These are phyloP conservation scores for Lepus europaeus DNA, from an alignment of 2,113 vertebrate genomes.

Conservation along the genomic window DNA sequence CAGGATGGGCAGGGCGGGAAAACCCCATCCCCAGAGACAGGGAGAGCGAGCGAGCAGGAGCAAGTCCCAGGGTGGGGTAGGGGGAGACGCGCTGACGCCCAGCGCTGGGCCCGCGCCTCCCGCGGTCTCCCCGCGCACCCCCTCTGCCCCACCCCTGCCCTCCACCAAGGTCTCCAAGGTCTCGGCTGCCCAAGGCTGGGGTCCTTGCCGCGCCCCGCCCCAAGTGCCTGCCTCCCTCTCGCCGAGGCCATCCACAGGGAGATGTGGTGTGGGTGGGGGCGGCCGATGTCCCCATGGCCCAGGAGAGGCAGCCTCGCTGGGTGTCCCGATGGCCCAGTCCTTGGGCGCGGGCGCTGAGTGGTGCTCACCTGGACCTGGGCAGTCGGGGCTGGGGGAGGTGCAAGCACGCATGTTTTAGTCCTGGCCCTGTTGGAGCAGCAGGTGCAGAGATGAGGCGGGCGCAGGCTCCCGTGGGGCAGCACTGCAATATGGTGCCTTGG, in stretches of 20 bases:
- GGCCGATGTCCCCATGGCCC: not conserved
- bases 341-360: not conserved
- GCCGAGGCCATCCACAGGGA: not conserved
- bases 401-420: conserved; percentile 22
- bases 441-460: not conserved
- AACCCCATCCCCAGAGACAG: not conserved
- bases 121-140: not conserved
- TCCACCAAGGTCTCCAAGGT: rapidly evolving
- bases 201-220: not conserved
- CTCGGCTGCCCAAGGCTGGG: not conserved
- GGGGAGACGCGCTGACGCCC: not conserved
- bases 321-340: not conserved
- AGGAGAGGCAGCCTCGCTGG: not conserved
- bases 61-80: not conserved
- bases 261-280: not conserved
- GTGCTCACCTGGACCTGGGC: conserved; percentile 71
- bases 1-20: conserved; percentile 29
- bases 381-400: not conserved
- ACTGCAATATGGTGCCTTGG: too few relatives aligned
- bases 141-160: not conserved
- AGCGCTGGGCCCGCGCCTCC: too few relatives aligned
- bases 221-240: not conserved
- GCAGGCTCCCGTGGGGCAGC: conserved; percentile 1
- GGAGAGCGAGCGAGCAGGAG: not conserved
- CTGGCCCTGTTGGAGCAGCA: conserved; percentile 79